Conservation (phyloP, 2,797 vertebrate genomes). For the Bradypodion ventrale region DNA sequence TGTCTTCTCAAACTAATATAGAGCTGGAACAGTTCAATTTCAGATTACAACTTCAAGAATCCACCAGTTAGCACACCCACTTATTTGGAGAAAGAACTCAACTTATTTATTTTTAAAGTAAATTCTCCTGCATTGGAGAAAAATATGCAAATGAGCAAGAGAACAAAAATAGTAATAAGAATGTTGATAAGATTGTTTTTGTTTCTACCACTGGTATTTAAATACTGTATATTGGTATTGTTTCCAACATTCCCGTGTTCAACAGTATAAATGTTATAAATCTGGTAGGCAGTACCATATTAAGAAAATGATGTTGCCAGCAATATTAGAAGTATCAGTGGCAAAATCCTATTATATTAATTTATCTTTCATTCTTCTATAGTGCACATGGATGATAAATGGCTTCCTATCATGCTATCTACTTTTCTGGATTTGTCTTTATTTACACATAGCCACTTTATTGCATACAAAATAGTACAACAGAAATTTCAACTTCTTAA, state of each 20-base stretch:
- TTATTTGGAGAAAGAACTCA: too few relatives aligned
- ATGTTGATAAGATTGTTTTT: not conserved
- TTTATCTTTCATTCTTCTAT: slow-evolving; percentile 8
- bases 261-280: slow-evolving; percentile 33
- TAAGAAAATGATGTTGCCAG: not conserved
- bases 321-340: slow-evolving; percentile 17
- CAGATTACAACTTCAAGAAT: too few relatives aligned
- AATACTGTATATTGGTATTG: slow-evolving; percentile 17
- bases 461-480: slow-evolving; percentile 16
- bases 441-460: slow-evolving; percentile 10
- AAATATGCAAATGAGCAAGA: too few relatives aligned
- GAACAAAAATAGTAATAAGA: too few relatives aligned
- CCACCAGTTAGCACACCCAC: too few relatives aligned
- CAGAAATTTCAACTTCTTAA: slow-evolving; percentile 46
- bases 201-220: slow-evolving; percentile 1
- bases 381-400: not conserved
- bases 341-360: slow-evolving; percentile 14
- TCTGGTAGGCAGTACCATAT: not conserved
- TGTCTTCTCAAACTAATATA: not conserved
- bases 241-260: slow-evolving; percentile 4
- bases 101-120: too few relatives aligned
- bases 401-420: not conserved
- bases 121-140: too few relatives aligned
- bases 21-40: not conserved
- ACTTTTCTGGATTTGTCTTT: slow-evolving; percentile 31